A percentile compares a stretch with the other conserved stretches of the same genome.
Conservation (phyloP, 1,140 invertebrate genomes). For the Brachystomella parvula region DNA sequence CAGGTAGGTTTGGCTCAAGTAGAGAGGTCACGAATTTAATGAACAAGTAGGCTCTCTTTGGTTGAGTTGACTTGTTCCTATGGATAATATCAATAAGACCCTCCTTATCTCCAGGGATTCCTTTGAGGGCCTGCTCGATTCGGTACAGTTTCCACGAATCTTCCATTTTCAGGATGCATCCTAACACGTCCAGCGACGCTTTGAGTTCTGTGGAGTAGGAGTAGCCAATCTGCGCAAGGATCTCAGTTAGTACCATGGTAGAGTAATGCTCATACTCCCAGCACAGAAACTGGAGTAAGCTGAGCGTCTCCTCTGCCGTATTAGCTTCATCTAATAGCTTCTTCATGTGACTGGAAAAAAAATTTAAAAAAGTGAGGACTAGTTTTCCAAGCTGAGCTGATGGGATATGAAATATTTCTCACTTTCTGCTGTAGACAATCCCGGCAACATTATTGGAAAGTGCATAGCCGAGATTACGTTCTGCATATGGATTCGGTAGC, state of each 20-base stretch:
- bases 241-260: constrained; percentile 72
- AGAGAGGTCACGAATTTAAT: constrained; percentile 89
- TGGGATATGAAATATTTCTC: neutral
- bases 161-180: constrained; percentile 78
- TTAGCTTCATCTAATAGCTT: constrained; percentile 92
- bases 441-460: constrained; percentile 16
- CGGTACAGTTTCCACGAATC: constrained; percentile 93
- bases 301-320: constrained; percentile 78
- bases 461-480: constrained; percentile 5
- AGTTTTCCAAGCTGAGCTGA: neutral
- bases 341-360: constrained; percentile 69
- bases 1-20: constrained; percentile 71
- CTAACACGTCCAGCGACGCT: constrained; percentile 80
- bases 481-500: constrained; percentile 22
- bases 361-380: constrained; percentile 5
- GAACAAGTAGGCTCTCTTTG: constrained; percentile 93
- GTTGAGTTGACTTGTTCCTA: constrained; percentile 85
- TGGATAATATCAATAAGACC: constrained; percentile 88
- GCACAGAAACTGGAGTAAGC: constrained; percentile 81
- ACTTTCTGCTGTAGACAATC: constrained; percentile 23
- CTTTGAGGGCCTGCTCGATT: constrained; percentile 85
- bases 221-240: constrained; percentile 89
- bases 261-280: constrained; percentile 96
- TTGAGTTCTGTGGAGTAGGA: constrained; percentile 89
- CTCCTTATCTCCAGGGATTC: constrained; percentile 82